Base-by-base conservation (phyloP, 2,888 invertebrate genomes). In the Drosophila prolongata region DNA sequence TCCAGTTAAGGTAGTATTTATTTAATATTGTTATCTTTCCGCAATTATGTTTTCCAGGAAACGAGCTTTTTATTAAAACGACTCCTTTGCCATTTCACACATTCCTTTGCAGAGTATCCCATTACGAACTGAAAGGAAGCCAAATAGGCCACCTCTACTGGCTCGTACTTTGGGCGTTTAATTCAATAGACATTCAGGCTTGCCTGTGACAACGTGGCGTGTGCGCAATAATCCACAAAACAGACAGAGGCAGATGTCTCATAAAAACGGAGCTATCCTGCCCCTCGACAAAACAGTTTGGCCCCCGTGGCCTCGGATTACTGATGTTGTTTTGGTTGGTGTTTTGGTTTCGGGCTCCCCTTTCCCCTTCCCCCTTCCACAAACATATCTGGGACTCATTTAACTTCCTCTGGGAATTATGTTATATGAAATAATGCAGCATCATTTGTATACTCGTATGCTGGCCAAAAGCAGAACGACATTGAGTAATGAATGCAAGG, bases 331-430 rank as follows among this genome's bases (percentile, higher is more conserved):
- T 66, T 66, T 44, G 65, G 53, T 10, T 35, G 44, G 16, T 40
- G 57, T 70, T 70, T 66, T 58, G 49, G 84, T 73, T 75, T 71
- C 43, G 49, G 35, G 2, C 16, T 8, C 6, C 9, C 16, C 40
- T 14, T 3, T 30, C 8, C 6, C 30, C 6, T 8, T 8, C 30
- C 30, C 30, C 30, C 30, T 30, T 8, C 30, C 8, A 8, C 6
- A 30, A 8, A 30, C 6, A 30, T 30, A 1, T 10, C 30, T 14
- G 14, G 57, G 72, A 54, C 71, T 87, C 86, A 85, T 82, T 86
- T 80, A 85, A 73, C 73, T 86, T 88, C 77, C 70, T 67, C 61
- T 68, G 59, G 77, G 81, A 87, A 87, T 82, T 84, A 87, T 77
- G 85, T 64, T 77, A 71, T 78, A 70, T 81, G 82, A 87, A 87